A percentile compares a stretch with the other conserved stretches of the same genome.
Conservation (phyloP, 2,113 vertebrate genomes). For the Crocuta crocuta region DNA sequence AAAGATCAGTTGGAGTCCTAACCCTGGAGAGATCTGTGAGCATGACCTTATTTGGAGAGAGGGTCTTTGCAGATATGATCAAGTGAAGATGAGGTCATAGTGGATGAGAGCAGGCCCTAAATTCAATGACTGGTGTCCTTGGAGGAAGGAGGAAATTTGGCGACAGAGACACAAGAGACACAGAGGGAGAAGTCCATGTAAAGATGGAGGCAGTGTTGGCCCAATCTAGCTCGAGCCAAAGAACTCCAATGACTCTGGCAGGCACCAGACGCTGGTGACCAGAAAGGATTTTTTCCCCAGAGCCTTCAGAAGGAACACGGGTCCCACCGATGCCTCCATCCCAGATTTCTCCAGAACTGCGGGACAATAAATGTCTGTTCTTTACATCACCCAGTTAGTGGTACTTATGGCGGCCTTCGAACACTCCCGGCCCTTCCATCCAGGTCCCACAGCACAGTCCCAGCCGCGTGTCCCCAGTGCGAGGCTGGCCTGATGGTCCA, state of each 20-base stretch:
- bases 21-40: background rate
- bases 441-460: fast-evolving
- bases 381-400: background rate
- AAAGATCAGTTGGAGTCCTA: background rate
- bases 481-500: background rate
- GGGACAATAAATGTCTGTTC: background rate
- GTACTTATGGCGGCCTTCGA: background rate
- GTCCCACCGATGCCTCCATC: background rate
- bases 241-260: background rate
- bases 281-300: background rate
- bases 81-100: background rate
- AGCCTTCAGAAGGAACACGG: background rate
- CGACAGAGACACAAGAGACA: background rate
- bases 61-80: background rate
- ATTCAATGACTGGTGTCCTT: background rate
- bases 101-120: background rate
- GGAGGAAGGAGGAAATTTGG: background rate
- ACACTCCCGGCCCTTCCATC: background rate
- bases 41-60: background rate
- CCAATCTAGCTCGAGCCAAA: background rate
- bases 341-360: background rate
- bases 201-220: background rate
- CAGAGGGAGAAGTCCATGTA: background rate
- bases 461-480: background rate
- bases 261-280: background rate